Conservation (phyloP, 2,113 vertebrate genomes). For the pig (Sus scrofa) region DNA sequence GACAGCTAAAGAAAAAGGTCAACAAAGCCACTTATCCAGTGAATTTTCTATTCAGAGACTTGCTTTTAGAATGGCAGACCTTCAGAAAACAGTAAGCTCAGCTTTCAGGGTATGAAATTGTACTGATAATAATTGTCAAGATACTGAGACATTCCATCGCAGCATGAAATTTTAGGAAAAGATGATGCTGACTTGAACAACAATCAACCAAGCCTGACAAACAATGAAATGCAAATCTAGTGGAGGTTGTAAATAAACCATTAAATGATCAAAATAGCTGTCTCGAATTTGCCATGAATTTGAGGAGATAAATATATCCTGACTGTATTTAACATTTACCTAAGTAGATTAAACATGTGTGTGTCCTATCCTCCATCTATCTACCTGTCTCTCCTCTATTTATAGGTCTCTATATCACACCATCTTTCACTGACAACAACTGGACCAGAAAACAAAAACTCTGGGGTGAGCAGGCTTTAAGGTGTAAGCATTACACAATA, state of each 20-base stretch:
- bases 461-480: not conserved
- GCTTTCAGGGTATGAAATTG: not conserved
- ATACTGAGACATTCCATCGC: not conserved
- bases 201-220: not conserved
- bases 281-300: not conserved
- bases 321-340: not conserved
- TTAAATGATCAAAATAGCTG: not conserved
- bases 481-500: rapidly evolving
- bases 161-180: not conserved
- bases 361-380: not conserved
- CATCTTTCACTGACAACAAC: not conserved
- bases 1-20: not conserved
- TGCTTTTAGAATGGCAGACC: not conserved
- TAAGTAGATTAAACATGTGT: not conserved
- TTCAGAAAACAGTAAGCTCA: not conserved
- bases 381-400: not conserved
- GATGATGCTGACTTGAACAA: not conserved
- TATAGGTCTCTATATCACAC: not conserved
- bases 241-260: not conserved
- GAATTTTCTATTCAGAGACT: not conserved
- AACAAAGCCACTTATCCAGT: not conserved
- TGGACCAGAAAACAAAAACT: not conserved
- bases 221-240: not conserved
- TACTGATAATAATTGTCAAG: not conserved
- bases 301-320: not conserved